These are phyloP conservation scores for Drepana arcuata DNA, from an alignment of 1,140 invertebrate genomes.

Conservation along the genomic window DNA sequence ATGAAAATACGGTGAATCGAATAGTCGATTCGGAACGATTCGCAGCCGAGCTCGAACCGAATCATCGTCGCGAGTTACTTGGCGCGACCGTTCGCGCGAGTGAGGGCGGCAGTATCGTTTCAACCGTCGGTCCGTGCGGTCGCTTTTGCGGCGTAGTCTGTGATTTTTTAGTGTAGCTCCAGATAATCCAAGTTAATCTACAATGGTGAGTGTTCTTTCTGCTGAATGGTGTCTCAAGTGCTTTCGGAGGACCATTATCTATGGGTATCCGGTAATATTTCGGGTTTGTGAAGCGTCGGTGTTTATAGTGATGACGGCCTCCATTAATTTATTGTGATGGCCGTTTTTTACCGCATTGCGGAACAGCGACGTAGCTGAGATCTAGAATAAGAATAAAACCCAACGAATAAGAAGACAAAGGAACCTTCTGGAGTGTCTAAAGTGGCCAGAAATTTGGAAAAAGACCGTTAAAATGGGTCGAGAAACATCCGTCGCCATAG, in stretches of 20 bases:
- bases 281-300: constrained; percentile 56
- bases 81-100: constrained; percentile 64
- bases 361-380: constrained; percentile 34
- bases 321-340: constrained; percentile 71
- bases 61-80: constrained; percentile 60
- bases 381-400: constrained; percentile 15
- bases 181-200: constrained; percentile 73
- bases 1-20: constrained; percentile 60
- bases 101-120: constrained; percentile 73
- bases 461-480: constrained; percentile 29
- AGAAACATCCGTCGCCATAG: constrained; percentile 59
- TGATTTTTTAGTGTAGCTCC: constrained; percentile 72
- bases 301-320: constrained; percentile 71
- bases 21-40: constrained; percentile 61
- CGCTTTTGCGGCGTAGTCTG: constrained; percentile 69
- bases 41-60: constrained; percentile 50
- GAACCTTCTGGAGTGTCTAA: too few relatives aligned
- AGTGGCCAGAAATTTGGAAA: too few relatives aligned
- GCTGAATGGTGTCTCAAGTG: constrained; percentile 47
- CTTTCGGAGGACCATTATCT: constrained; percentile 29
- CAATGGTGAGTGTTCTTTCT: constrained; percentile 74
- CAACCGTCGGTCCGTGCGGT: constrained; percentile 70
- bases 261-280: constrained; percentile 51
- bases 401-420: too few relatives aligned
- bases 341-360: constrained; percentile 72